Percentiles rank a stretch among this genome's conserved stretches.
Conservation (phyloP, 2,888 invertebrate genomes). For the Macrophya alboannulata region DNA sequence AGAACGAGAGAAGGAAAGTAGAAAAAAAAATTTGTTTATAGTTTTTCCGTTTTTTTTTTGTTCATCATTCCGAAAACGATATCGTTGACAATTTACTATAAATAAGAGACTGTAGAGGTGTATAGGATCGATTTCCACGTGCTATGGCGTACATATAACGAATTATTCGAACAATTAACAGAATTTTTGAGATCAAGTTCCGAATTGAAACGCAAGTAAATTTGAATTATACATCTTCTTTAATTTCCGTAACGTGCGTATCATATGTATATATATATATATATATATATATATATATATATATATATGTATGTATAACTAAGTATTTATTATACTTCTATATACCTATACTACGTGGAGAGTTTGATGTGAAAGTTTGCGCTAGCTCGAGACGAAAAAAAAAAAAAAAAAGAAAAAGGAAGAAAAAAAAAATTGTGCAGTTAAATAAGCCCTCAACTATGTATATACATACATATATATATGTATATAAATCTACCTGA, state of each 20-base stretch:
- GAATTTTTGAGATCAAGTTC: too few species aligned
- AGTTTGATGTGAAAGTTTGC: neutral
- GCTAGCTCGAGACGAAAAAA: neutral
- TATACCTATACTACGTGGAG: too few species aligned
- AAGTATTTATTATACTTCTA: too few species aligned
- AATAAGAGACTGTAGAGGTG: neutral
- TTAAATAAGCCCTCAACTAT: neutral
- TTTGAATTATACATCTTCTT: too few species aligned
- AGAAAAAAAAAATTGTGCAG: neutral
- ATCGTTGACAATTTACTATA: neutral
- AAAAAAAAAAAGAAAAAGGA: neutral
- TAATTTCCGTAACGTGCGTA: neutral
- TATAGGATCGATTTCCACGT: neutral
- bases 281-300: too few species aligned
- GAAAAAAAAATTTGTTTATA: too few species aligned
- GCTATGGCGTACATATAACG: too few species aligned
- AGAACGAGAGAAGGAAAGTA: neutral
- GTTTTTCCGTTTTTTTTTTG: neutral
- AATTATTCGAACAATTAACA: too few species aligned
- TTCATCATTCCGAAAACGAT: neutral
- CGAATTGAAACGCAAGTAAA: too few species aligned
- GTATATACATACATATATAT: neutral
- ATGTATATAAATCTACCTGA: too few species aligned
- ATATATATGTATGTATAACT: too few species aligned
- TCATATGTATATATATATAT: too few species aligned